These are phyloP conservation scores for Cygnus buccinator DNA, from an alignment of 2,113 vertebrate genomes.

Conservation along the genomic window DNA sequence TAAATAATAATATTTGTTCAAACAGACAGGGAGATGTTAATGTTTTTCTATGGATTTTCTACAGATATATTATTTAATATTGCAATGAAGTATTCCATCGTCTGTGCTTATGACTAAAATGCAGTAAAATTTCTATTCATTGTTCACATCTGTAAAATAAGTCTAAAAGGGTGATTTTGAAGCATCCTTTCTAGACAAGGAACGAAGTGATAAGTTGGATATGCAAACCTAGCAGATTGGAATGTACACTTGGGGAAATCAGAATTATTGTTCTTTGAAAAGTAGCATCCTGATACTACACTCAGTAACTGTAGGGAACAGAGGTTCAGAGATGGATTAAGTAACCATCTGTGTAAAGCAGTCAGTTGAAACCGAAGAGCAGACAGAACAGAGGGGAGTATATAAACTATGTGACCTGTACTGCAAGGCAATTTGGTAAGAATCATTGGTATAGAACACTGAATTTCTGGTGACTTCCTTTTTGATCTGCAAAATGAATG, in stretches of 20 bases:
- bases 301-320: not conserved
- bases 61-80: not conserved
- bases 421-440: slow-evolving; percentile 9
- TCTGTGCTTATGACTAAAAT: not conserved
- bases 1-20: not conserved
- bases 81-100: not conserved
- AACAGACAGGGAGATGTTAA: not conserved
- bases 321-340: slow-evolving; percentile 8
- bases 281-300: not conserved
- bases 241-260: not conserved
- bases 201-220: not conserved
- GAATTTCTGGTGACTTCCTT: slow-evolving; percentile 23
- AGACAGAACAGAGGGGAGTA: not conserved
- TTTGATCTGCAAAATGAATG: slow-evolving; percentile 18
- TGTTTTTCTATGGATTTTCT: not conserved
- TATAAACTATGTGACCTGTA: slow-evolving; percentile 25
- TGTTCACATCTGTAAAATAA: not conserved
- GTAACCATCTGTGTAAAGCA: slow-evolving; percentile 23
- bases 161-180: not conserved
- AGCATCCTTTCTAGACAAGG: not conserved
- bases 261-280: not conserved
- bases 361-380: not conserved
- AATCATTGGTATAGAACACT: slow-evolving; percentile 32
- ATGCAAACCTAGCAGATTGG: not conserved
- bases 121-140: not conserved